Evolutionary conservation across 1,140 invertebrate species (phyloP).

Genomic region (Brachionus koreanus): DNA sequence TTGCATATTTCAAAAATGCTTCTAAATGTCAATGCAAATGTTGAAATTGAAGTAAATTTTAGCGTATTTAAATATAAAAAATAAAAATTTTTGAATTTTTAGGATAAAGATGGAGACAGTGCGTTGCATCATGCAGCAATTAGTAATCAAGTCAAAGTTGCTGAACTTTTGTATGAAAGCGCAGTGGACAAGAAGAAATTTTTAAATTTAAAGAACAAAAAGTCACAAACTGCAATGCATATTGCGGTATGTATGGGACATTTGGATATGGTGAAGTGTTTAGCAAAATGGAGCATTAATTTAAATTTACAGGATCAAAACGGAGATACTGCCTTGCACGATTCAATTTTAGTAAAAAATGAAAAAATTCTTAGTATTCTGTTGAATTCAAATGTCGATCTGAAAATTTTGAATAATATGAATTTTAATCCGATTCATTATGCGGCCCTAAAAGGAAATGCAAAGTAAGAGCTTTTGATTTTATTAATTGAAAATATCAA

Average conservation of each 20-base stretch:
- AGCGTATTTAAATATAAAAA: neutral
- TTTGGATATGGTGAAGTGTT: constrained; percentile 80
- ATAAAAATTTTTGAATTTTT: constrained; percentile 46
- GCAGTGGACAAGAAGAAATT: constrained; percentile 64
- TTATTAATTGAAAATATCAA: neutral
- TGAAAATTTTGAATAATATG: constrained; percentile 93
- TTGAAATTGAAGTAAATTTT: constrained; percentile 81
- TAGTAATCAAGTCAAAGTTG: constrained; percentile 63
- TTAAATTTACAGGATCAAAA: constrained; percentile 89
- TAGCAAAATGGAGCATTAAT: constrained; percentile 83
- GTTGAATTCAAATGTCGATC: constrained; percentile 71
- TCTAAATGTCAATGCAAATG: constrained; percentile 76
- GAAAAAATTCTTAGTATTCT: constrained; percentile 89
- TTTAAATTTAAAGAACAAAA: constrained; percentile 88
- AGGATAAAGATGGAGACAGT: constrained; percentile 91
- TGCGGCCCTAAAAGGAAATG: constrained; percentile 60
- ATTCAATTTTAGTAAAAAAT: constrained; percentile 68
- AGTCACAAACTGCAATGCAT: constrained; percentile 88
- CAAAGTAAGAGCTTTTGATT: constrained; percentile 24
- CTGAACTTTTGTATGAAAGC: constrained; percentile 55
- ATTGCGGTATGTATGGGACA: constrained; percentile 95
- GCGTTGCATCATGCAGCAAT: constrained; percentile 97
- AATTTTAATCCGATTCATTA: constrained; percentile 96
- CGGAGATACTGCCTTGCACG: constrained; percentile 89
- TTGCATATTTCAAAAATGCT: constrained; percentile 86